Percentiles rank a stretch among this genome's conserved stretches.
These are phyloP conservation scores for Muscicapa striata DNA, from an alignment of 2,797 vertebrate species.

Conservation along the genomic window DNA sequence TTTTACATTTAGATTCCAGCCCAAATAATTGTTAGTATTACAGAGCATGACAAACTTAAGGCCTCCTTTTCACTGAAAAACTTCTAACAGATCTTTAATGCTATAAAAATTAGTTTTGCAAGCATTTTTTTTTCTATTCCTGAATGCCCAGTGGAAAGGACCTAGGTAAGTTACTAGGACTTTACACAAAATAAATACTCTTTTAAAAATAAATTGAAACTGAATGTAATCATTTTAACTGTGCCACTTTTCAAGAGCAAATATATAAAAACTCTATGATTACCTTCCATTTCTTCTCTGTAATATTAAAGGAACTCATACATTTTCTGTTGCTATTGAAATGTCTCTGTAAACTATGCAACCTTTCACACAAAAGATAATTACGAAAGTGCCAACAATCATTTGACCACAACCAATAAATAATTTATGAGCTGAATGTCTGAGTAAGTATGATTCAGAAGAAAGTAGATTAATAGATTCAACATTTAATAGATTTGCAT, in stretches of 20 bases:
- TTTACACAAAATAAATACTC: conserved; percentile 35
- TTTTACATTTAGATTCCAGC: background rate
- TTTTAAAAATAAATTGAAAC: conserved; percentile 68
- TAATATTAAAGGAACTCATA: conserved; percentile 65
- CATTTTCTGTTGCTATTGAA: conserved; percentile 76
- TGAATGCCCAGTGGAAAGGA: background rate
- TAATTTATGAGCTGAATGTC: conserved; percentile 79
- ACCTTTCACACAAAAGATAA: conserved; percentile 78
- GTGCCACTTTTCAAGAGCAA: conserved; percentile 61
- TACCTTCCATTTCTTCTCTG: conserved; percentile 70
- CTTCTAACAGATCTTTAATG: background rate
- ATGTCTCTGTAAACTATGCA: conserved; percentile 74
- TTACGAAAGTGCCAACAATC: conserved; percentile 74
- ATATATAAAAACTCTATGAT: conserved; percentile 62
- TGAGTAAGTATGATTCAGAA: conserved; percentile 76
- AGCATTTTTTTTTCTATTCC: background rate
- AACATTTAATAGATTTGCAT: conserved; percentile 74
- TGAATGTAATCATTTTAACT: conserved; percentile 61
- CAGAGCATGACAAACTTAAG: background rate
- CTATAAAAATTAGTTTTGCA: background rate
- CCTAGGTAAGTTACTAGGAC: background rate
- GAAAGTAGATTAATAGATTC: conserved; percentile 78
- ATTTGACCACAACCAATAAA: conserved; percentile 81
- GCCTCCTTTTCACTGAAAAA: background rate
- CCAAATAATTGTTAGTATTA: background rate